A percentile compares a stretch with the other conserved stretches of the same genome.
These are phyloP conservation scores for Chaetorhynchus papuensis DNA, from an alignment of 2,113 vertebrate species.

Conservation along the genomic window DNA sequence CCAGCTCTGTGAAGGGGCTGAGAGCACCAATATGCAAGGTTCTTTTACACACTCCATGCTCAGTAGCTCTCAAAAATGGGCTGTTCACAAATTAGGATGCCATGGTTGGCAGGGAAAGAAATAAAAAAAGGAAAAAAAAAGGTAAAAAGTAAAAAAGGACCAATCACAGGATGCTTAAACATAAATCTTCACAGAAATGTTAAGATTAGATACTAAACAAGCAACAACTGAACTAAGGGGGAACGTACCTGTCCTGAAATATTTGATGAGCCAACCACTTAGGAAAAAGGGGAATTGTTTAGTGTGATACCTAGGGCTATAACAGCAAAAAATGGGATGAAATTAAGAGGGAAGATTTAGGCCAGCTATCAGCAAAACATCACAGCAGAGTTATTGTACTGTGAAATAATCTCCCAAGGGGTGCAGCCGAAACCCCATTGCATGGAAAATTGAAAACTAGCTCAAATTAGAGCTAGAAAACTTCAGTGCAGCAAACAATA, in stretches of 20 bases:
- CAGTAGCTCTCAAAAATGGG: background rate
- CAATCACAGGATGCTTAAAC: background rate
- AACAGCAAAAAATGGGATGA: conserved; percentile 12
- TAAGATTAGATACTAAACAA: background rate
- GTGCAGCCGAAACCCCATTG: background rate
- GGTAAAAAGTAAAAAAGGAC: background rate
- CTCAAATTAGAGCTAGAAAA: conserved; percentile 33
- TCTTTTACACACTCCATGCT: background rate
- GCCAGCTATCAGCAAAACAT: conserved; percentile 23
- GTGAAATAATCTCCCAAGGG: conserved; percentile 33
- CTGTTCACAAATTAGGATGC: background rate
- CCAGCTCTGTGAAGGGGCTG: background rate
- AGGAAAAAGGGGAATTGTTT: background rate
- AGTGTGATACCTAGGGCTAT: background rate
- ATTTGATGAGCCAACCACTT: background rate
- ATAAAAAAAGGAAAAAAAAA: no score
- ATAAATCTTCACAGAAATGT: background rate
- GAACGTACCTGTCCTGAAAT: background rate
- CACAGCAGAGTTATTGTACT: conserved; percentile 5
- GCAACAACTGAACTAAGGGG: background rate
- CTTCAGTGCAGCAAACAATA: background rate
- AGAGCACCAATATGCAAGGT: background rate
- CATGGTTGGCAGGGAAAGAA: background rate
- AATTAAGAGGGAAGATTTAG: conserved; percentile 34
- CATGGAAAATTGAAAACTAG: conserved; percentile 23